Percentiles rank a stretch among this genome's conserved stretches.
Conservation (phyloP, 92 coral and sea anemone genomes). For the Phenganax marumi region DNA sequence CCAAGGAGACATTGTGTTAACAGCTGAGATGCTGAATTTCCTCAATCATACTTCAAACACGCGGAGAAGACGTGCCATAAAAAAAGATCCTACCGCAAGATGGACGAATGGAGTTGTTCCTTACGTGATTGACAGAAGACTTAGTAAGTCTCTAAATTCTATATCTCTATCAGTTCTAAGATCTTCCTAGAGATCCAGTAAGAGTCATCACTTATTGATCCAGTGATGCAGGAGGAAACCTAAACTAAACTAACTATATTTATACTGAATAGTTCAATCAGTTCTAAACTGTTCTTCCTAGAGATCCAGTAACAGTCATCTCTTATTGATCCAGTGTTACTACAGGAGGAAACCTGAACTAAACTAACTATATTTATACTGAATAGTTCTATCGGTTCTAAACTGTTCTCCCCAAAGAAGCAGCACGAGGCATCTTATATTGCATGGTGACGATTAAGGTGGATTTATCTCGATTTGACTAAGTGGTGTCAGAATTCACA, state of each 20-base stretch:
- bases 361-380: too few species aligned
- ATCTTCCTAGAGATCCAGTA: background rate
- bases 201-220: background rate
- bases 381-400: too few species aligned
- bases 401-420: background rate
- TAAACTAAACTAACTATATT: background rate
- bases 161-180: background rate
- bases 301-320: background rate
- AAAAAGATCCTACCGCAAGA: constrained; percentile 64
- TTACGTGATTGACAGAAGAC: constrained; percentile 66
- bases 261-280: background rate
- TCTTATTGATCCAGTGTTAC: background rate
- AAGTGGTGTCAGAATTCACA: constrained; percentile 15
- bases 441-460: background rate
- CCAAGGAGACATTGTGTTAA: constrained; percentile 92
- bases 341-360: too few species aligned
- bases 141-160: constrained; percentile 63
- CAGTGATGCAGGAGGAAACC: background rate
- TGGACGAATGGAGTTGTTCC: constrained; percentile 95
- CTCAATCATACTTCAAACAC: constrained; percentile 30
- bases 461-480: constrained; percentile 15
- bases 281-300: too few species aligned
- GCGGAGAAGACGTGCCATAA: constrained; percentile 80
- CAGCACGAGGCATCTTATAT: background rate
- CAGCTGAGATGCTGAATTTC: constrained; percentile 61